Percentiles rank a stretch among this genome's conserved stretches.
Conservation (phyloP, 2,113 vertebrate species). For the Fregata magnificens region DNA sequence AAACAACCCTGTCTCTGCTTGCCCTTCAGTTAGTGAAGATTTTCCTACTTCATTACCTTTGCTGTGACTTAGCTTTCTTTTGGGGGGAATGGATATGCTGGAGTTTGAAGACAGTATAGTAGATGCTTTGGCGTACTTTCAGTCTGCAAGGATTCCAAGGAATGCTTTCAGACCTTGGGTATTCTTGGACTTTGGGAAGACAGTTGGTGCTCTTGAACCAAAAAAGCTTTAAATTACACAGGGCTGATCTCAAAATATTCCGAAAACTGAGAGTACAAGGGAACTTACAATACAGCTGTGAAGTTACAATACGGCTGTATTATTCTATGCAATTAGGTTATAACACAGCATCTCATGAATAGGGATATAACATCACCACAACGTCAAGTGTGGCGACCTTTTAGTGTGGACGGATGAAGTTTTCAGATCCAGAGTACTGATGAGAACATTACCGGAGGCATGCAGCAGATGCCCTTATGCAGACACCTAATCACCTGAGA, state of each 20-base stretch:
- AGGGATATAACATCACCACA: neutral
- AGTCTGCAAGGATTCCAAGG: neutral
- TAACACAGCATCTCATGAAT: neutral
- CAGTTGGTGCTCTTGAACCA: neutral
- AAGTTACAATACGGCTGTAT: neutral
- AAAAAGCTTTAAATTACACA: neutral
- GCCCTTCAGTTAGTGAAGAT: neutral
- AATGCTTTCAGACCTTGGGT: neutral
- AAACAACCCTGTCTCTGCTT: neutral
- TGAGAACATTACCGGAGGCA: neutral
- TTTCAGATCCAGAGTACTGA: neutral
- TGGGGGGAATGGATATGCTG: neutral
- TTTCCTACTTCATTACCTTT: neutral
- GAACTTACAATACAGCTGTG: neutral
- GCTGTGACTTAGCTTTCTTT: neutral
- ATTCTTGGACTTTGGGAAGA: neutral
- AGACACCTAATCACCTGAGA: neutral
- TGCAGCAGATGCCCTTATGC: neutral
- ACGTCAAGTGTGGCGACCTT: neutral
- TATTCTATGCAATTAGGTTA: neutral
- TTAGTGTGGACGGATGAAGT: neutral
- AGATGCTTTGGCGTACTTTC: neutral
- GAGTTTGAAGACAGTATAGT: neutral
- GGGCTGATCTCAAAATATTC: neutral
- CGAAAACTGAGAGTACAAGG: neutral